Conservation (phyloP, 2,797 vertebrate genomes). For the Artibeus jamaicensis region DNA sequence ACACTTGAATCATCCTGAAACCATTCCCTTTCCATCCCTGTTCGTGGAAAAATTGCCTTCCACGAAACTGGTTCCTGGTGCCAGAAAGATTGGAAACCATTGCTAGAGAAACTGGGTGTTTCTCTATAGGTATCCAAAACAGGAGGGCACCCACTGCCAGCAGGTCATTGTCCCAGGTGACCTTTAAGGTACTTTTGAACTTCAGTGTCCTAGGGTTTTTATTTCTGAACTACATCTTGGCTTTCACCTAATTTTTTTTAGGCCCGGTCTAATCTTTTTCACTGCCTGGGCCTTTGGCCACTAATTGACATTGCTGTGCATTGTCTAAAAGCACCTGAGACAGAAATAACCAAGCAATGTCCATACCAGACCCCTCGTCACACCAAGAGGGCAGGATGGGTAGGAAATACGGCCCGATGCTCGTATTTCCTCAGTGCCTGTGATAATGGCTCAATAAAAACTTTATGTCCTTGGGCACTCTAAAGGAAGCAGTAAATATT, state of each 20-base stretch:
- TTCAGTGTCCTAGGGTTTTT: not conserved
- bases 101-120: not conserved
- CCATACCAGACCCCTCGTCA: not conserved
- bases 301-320: not conserved
- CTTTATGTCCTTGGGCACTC: conserved; percentile 44
- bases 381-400: conserved; percentile 14
- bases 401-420: conserved; percentile 30
- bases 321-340: conserved; percentile 35
- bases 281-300: not conserved
- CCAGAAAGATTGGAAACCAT: not conserved
- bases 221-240: not conserved
- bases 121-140: not conserved
- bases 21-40: not conserved
- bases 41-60: not conserved
- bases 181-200: not conserved
- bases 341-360: conserved; percentile 8
- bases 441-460: conserved; percentile 66
- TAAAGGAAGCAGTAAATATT: conserved; percentile 53
- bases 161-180: not conserved
- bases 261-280: conserved; percentile 16
- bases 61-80: not conserved
- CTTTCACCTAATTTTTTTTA: not conserved
- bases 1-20: not conserved
- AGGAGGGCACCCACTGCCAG: not conserved
- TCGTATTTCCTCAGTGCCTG: conserved; percentile 48